Evolutionary conservation across 2,888 invertebrate species (phyloP), one percentile per base, ranked within the genome.

Genomic region (Limnephilus rhombicus): DNA sequence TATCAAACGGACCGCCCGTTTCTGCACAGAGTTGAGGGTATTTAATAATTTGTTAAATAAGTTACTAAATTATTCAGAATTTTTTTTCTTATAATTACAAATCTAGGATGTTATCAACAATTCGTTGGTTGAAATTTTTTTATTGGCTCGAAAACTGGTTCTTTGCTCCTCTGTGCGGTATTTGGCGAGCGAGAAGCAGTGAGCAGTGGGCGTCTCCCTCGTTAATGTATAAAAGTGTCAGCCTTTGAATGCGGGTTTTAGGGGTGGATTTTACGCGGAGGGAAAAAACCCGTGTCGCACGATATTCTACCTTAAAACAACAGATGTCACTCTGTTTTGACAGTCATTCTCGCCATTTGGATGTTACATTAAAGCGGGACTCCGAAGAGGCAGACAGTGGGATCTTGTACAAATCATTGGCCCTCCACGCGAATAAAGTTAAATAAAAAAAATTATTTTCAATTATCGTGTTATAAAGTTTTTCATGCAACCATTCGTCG

Each of bases 281-380:
- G 24, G 68, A 68, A 18, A 68, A 68, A 68, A 68, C 68, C 68
- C 68, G 68, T 68, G 68, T 68, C 68, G 68, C 68, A 9, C 9
- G 68, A 68, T 1, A 68, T 68, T 68, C 24, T 68, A 68, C 68
- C 68, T 68, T 68, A 68, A 68, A 68, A 68, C 68, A 68, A 68
- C 68, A 68, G 68, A 68, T 68, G 68, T 68, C 68, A 68, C 68
- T 68, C 68, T 68, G 68, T 68, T 68, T 68, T 68, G 68, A 68
- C 68, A 68, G 68, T 68, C 68, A 68, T 68, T 68, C 68, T 68
- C 68, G 68, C 68, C 68, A 24, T 68, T 68, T 68, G 68, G 24
- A 68, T 68, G 7, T 68, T 24, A 68, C 68, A 68, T 68, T 68
- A 7, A 68, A 68, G 68, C 68, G 11, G 24, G 68, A 9, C n/a